phyloP scores from a whole-genome alignment of 2,113 vertebrate genomes.

The Merops nubicus region DNA sequence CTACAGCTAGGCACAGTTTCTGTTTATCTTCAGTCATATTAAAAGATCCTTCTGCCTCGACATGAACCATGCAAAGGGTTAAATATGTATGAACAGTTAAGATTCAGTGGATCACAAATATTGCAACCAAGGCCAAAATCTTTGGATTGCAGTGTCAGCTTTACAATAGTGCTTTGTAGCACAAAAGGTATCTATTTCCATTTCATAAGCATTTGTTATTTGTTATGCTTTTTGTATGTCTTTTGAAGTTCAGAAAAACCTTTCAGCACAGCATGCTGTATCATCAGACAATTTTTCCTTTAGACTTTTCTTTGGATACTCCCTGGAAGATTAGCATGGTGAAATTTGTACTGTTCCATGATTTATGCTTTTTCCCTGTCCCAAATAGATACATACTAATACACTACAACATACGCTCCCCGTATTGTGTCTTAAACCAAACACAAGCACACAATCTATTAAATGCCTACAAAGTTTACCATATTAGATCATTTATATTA shows the following conservation, averaged over 20 bases:
- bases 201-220: slow-evolving; percentile 29
- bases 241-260: slow-evolving; percentile 19
- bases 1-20: background rate
- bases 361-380: background rate
- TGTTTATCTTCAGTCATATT: background rate
- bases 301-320: slow-evolving; percentile 4
- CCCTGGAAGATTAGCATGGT: background rate
- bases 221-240: background rate
- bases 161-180: background rate
- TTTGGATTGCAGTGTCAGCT: slow-evolving; percentile 15
- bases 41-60: background rate
- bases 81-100: background rate
- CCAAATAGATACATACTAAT: slow-evolving; percentile 2
- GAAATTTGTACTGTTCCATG: background rate
- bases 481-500: slow-evolving; percentile 1
- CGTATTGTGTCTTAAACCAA: background rate
- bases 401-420: background rate
- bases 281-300: background rate
- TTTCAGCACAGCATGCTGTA: slow-evolving; percentile 3
- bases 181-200: background rate
- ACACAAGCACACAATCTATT: background rate
- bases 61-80: background rate
- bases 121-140: slow-evolving; percentile 7
- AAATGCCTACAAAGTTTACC: background rate
- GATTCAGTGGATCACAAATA: background rate